Percentiles rank a stretch among this genome's conserved stretches.
Evolutionary conservation across 1,140 invertebrate species (phyloP).

Genomic region (Metopolophium dirhodum): DNA sequence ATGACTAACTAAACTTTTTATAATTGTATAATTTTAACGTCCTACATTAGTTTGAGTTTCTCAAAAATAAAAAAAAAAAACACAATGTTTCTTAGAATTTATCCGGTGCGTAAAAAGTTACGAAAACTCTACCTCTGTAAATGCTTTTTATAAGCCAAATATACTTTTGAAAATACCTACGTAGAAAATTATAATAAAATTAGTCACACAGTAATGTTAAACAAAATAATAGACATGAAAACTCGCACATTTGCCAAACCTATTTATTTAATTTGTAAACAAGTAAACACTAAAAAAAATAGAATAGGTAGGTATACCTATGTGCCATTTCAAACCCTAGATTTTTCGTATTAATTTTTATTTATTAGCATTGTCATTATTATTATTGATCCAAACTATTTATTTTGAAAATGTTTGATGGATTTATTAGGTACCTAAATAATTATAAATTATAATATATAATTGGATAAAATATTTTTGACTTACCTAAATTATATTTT

Average conservation of each 20-base stretch:
- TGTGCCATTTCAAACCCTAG: not conserved
- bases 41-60: not conserved
- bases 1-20: not conserved
- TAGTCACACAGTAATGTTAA: slow-evolving; percentile 10
- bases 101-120: not conserved
- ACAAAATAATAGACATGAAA: slow-evolving; percentile 12
- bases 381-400: not conserved
- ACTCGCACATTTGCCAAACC: slow-evolving; percentile 2
- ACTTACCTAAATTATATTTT: not conserved
- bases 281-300: not conserved
- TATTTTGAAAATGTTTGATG: not conserved
- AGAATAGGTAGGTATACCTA: not conserved
- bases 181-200: not conserved
- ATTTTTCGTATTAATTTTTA: not conserved
- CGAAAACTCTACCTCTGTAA: not conserved
- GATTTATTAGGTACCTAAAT: not conserved
- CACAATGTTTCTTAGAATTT: not conserved
- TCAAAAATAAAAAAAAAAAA: not conserved
- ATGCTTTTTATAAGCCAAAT: not conserved
- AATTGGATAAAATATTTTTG: not conserved
- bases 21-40: not conserved
- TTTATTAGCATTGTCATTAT: not conserved
- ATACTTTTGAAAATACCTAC: not conserved
- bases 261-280: slow-evolving; percentile 32
- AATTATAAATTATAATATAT: not conserved